Evolutionary conservation across 2,113 vertebrate species (phyloP), one percentile per base, ranked within the genome.

Genomic region (Hoplias malabaricus): DNA sequence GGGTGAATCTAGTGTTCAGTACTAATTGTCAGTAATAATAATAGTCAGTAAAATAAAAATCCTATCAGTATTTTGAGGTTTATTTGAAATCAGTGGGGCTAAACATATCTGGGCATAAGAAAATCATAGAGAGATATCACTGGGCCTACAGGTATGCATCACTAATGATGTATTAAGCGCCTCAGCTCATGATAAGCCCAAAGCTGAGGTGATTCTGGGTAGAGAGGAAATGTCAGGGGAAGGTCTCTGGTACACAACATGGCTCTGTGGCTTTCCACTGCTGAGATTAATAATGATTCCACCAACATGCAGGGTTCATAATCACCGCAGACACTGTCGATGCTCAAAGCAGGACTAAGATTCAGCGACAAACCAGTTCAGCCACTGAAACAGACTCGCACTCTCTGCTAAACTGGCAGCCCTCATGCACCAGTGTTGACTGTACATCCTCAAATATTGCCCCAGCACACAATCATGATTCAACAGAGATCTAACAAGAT

Each of bases 111-210:
- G n/a, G n/a, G n/a, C n/a, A n/a, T n/a, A 8, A n/a, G 31, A 3
- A 34, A 36, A 63, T 21, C 43, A 8, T 2, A 50, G 12, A 23
- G 11, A 16, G 61, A 34, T 34, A 65, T 8, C 43, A 66, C 59
- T 46, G 63, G 43, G n/a, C 61, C 36, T 38, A 31, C 43, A 50
- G 62, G 73, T 43, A 19, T 31, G 31, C 59, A 27, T 65, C 59
- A 65, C 59, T 50, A 48, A 42, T 54, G n/a, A 33, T 29, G 53
- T 36, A 75, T 65, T 66, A 50, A 50, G 63, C 43, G 63, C 36
- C 38, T 74, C 19, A 62, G 25, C 10, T 7, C 25, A 40, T 23
- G 33, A 65, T 75, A 33, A 63, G 57, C 57, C 73, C 36, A 54
- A 19, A 63, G 7, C 59, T 63, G 59, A 16, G 33, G 33, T 36